Base-by-base conservation (phyloP, 1,140 invertebrate species). In the Drosophila sturtevanti region DNA sequence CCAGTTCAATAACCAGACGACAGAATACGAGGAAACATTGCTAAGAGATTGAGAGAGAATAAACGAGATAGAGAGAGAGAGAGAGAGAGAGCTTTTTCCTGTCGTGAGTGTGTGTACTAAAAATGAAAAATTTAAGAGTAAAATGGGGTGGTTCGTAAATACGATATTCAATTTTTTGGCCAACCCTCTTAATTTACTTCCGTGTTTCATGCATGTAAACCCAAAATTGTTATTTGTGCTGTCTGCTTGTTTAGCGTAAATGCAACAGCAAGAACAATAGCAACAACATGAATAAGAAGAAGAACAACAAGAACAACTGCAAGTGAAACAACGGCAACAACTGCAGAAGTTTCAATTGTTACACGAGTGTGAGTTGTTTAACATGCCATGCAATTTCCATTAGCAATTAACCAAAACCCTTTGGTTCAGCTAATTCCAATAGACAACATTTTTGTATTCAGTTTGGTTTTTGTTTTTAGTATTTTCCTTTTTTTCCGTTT, bases 141-240 rank as follows among this genome's bases (percentile, higher is more conserved):
- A 48, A 11, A 10, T 11, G 9, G 9, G 2, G 10, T 48, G 41
- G 16, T 10, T 44, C 0, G n/a, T 68, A n/a, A n/a, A n/a, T 86
- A 86, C 82, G 82, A 89, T 89, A 86, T 87, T 72, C 59, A 41
- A 0, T 12, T 18, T 22, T 31, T 3, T 16, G 6, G 18, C 12
- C 31, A 11, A 38, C 35, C 59, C 27, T 44, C 41, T 37, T 66
- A 64, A 38, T 27, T 63, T 59, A 61, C 41, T 67, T 66, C 38
- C 59, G 55, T 41, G 44, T 77, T 48, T 71, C 63, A 75, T 63
- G 74, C 74, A 76, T 76, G 81, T 86, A 67, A 75, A 79, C 69
- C 82, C 81, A 62, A 86, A 87, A 87, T 87, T 86, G 81, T 76
- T 86, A 87, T 86, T 85, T 81, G 78, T 69, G 75, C 78, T 61